A percentile compares a stretch with the other conserved stretches of the same genome.
These are phyloP conservation scores for Nymphalis c-album DNA, from an alignment of 2,888 invertebrate genomes.

Conservation along the genomic window DNA sequence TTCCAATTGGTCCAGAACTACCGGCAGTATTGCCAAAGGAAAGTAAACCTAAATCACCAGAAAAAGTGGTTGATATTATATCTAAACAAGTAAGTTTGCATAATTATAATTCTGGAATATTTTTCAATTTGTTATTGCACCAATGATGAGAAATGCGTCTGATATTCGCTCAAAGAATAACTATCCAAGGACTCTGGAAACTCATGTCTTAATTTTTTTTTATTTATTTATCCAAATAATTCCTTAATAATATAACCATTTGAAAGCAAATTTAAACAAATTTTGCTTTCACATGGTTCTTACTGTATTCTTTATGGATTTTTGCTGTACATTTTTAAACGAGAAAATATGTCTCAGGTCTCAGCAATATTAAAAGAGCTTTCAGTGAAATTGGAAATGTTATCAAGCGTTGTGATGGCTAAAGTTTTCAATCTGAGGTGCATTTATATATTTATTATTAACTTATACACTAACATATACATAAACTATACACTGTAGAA, in stretches of 20 bases:
- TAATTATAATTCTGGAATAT: not conserved
- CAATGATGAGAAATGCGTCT: slow-evolving; percentile 62
- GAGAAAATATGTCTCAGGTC: slow-evolving; percentile 43
- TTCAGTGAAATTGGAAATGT: slow-evolving; percentile 49
- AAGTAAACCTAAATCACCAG: slow-evolving; percentile 44
- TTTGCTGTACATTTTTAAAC: slow-evolving; percentile 45
- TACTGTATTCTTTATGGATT: slow-evolving; percentile 35
- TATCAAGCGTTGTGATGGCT: slow-evolving; percentile 67
- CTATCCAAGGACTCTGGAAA: slow-evolving; percentile 41
- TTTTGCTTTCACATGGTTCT: slow-evolving; percentile 39
- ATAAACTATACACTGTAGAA: not conserved
- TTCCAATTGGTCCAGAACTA: slow-evolving; percentile 71
- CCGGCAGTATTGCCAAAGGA: slow-evolving; percentile 50
- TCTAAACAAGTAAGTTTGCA: slow-evolving; percentile 49
- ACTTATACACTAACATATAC: too few relatives aligned
- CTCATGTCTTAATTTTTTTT: slow-evolving; percentile 1
- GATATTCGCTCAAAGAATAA: slow-evolving; percentile 56
- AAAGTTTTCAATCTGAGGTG: slow-evolving; percentile 80
- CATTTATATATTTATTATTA: not conserved
- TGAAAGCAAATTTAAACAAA: slow-evolving; percentile 40
- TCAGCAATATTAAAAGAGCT: slow-evolving; percentile 35
- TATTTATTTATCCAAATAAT: not conserved
- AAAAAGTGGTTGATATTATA: slow-evolving; percentile 40
- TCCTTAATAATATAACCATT: slow-evolving; percentile 33
- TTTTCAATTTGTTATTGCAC: slow-evolving; percentile 5